Conservation (phyloP, 1,140 invertebrate species). For the Achroia grisella region DNA sequence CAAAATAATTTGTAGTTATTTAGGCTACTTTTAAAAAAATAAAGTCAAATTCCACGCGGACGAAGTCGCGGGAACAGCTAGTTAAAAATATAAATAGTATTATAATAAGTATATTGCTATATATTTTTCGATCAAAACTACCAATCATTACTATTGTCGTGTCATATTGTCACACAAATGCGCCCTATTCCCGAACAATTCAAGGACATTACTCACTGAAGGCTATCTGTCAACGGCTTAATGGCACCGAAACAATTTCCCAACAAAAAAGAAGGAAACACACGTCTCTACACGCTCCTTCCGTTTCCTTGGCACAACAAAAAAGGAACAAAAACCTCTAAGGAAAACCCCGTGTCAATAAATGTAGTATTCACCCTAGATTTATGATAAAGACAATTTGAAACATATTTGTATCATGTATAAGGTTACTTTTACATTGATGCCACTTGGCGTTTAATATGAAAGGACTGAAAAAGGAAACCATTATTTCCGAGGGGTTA, state of each 20-base stretch:
- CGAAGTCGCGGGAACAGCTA: no score
- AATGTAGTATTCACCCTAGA: conserved; percentile 33
- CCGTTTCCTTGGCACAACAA: conserved; percentile 50
- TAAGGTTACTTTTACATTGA: no score
- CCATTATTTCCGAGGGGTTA: conserved; percentile 69
- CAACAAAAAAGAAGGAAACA: conserved; percentile 67
- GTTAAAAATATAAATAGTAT: no score
- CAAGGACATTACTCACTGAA: conserved; percentile 57
- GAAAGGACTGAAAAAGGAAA: conserved; percentile 50
- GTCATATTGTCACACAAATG: conserved; percentile 39
- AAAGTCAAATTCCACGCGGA: no score
- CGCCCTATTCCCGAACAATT: conserved; percentile 42
- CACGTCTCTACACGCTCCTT: conserved; percentile 55
- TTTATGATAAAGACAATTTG: neutral
- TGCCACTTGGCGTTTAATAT: conserved; percentile 11
- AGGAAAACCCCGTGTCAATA: conserved; percentile 50
- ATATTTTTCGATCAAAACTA: no score
- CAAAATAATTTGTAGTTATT: no score
- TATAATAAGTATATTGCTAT: no score
- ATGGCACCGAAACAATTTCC: conserved; percentile 69
- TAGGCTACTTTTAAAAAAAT: no score
- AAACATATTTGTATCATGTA: no score
- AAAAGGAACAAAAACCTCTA: conserved; percentile 52
- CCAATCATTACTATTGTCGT: no score
- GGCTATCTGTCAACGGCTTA: conserved; percentile 70